Percentiles rank a stretch among this genome's conserved stretches.
Conservation (phyloP, 2,113 vertebrate genomes). For the Rhabdomys dilectus region DNA sequence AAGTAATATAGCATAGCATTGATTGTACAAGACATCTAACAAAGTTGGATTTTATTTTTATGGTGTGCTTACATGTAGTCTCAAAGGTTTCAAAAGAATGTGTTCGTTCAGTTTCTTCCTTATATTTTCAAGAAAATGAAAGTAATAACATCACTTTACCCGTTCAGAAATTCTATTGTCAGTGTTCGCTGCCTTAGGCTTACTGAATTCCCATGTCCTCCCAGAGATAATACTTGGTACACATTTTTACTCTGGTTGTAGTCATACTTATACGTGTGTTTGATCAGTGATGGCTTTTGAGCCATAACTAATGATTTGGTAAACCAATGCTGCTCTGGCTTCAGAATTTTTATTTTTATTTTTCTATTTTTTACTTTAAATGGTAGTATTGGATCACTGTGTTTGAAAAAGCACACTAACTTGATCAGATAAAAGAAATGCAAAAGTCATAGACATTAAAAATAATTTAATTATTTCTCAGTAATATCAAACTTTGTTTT, state of each 20-base stretch:
- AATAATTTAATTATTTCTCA: constrained; percentile 21
- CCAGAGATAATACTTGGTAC: not conserved
- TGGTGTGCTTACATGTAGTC: not conserved
- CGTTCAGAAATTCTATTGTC: constrained; percentile 19
- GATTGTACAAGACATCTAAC: not conserved
- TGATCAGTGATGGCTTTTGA: not conserved
- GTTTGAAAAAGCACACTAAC: not conserved
- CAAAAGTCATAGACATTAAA: not conserved
- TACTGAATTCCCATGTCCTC: not conserved
- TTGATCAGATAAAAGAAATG: not conserved
- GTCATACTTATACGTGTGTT: not conserved
- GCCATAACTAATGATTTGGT: not conserved
- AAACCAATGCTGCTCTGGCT: not conserved
- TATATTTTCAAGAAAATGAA: not conserved
- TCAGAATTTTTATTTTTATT: not conserved
- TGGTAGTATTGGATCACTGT: not conserved
- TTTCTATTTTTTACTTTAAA: not conserved
- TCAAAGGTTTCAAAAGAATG: not conserved
- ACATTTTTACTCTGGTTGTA: not conserved
- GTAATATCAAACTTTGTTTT: not conserved
- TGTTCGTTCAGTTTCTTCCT: not conserved
- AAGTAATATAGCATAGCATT: not conserved
- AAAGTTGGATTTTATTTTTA: not conserved
- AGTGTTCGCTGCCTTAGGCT: not conserved
- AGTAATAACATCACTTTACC: not conserved